Evolutionary conservation across 2,113 vertebrate species (phyloP).

Genomic region (Grus americana): DNA sequence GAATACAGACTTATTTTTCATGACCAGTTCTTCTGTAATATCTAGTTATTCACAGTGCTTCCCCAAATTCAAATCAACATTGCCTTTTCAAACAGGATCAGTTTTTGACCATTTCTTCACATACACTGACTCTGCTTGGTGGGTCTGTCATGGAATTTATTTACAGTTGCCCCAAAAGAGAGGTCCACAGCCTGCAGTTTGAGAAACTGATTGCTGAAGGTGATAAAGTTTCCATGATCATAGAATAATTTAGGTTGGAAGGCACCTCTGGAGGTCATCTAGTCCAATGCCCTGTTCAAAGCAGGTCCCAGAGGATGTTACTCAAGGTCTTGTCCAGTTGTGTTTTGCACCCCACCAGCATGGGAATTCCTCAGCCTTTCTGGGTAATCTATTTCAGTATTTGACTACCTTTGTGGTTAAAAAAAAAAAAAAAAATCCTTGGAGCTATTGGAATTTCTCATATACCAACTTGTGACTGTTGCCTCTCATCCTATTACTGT

Average conservation of each 20-base stretch:
- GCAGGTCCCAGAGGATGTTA: neutral
- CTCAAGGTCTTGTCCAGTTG: neutral
- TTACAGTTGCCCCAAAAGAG: neutral
- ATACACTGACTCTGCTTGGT: neutral
- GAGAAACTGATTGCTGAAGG: neutral
- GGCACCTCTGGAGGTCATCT: neutral
- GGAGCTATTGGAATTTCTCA: neutral
- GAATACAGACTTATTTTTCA: neutral
- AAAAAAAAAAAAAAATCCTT: neutral
- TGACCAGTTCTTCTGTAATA: neutral
- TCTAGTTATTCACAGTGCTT: neutral
- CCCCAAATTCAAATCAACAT: neutral
- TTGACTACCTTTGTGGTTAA: neutral
- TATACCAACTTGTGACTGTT: neutral
- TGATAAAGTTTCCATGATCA: neutral
- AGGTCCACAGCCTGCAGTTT: neutral
- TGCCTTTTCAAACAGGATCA: neutral
- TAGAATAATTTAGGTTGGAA: neutral
- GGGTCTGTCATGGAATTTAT: neutral
- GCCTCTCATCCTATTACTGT: neutral
- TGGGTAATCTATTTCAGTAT: neutral
- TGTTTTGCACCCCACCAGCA: neutral
- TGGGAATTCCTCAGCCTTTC: neutral
- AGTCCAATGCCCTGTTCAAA: neutral
- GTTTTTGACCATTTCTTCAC: neutral